Evolutionary conservation across 2,113 vertebrate species (phyloP), one percentile per base, ranked within the genome.

Genomic region (Toxostoma redivivum): DNA sequence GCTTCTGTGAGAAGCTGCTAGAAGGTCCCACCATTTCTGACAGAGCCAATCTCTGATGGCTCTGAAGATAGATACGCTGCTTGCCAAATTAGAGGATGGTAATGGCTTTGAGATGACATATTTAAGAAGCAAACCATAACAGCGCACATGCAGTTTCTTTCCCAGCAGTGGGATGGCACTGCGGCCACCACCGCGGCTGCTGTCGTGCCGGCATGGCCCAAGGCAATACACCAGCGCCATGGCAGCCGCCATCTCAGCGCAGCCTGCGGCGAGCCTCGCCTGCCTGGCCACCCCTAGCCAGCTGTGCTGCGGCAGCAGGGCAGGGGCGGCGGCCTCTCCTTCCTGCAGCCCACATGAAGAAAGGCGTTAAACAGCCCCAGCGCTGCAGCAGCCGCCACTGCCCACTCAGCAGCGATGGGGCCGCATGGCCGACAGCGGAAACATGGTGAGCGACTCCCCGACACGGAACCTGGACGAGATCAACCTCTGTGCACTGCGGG

Each of bases 401-500:
- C 42, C 42, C 8, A 3, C 42, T 37, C 35, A 18, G 57, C 4
- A 7, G 35, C 23, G 0, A 7, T 25, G 35, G 57, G 35, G 57
- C 35, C 5, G 2, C 37, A 20, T 7, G 37, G 60, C 17, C 17
- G 3, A 4, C 37, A 12, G 44, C 8, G 16, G 44, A 17, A 47
- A 18, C 44, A 14, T 5, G 17, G 27, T 3, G 2, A 51, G 66
- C 3, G 4, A 38, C 12, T 30, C 66, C 47, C 47, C 13, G 1
- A 15, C 4, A 14, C 1, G 4, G 45, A 37, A 37, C 25, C 18
- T 2, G 11, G 33, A 28, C 3, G 5, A 22, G 13, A 51, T 22
- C 66, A 38, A 22, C 35, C 16, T 22, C 66, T 28, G 4, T 0
- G 25, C 2, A 3, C 47, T 38, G 35, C 1, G 3, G 35, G 27